Evolutionary conservation across 2,888 invertebrate species (phyloP), one percentile per base, ranked within the genome.

Genomic region (Acleris emargana): DNA sequence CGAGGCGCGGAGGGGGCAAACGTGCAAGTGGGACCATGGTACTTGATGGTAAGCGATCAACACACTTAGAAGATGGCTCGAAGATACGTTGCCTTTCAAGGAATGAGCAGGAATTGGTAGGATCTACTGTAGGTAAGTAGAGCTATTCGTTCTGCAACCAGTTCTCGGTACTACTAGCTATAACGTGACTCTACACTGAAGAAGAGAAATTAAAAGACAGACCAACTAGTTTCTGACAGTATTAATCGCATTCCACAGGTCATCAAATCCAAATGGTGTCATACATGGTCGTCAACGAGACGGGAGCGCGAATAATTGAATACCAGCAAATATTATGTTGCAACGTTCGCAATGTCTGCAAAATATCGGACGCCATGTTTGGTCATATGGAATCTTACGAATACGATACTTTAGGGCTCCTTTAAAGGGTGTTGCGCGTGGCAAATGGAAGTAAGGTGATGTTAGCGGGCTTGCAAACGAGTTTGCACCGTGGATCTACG

Each of bases 401-500:
- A 58, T 47, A 17, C n/a, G 58, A 47, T 18, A 22, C 32, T 28
- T 47, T 25, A 25, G 3, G n/a, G 17, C 5, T 17, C 25, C 18
- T n/a, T 58, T 22, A 45, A 47, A 28, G 25, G 47, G 13, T 28
- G 5, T 47, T 53, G 17, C 28, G 17, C 18, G 38, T 32, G 32
- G 16, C 16, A 25, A 51, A 51, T 51, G 22, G 49, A 18, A 51
- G 18, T 6, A 53, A 53, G 67, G 64, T 69, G 71, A 71, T 69
- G 69, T 69, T 71, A 71, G 69, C 71, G 64, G 58, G 69, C 64
- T 78, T 73, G 73, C 68, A 74, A 79, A 74, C 79, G 71, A 82
- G 77, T 83, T 82, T 42, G 55, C 77, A 76, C 82, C 71, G 67
- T 63, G 70, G 67, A 69, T 73, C 67, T 70, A 68, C 72, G 55